A percentile compares a stretch with the other conserved stretches of the same genome.
Conservation (phyloP, 2,113 vertebrate species). For the Ovis canadensis region DNA sequence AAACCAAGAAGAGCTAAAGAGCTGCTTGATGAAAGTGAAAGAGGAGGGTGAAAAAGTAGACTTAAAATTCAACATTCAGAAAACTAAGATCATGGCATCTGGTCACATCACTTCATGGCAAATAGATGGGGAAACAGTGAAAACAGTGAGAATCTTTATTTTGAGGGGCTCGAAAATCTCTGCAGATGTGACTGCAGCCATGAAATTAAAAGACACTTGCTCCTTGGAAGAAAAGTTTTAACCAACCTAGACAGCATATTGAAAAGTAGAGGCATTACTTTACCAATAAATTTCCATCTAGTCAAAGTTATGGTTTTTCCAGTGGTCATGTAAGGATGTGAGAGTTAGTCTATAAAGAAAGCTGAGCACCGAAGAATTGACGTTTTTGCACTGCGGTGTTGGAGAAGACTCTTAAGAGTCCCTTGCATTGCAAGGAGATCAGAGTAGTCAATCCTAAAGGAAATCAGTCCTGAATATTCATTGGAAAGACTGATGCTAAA, state of each 20-base stretch:
- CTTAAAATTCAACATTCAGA: neutral
- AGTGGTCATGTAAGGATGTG: neutral
- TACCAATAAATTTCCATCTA: neutral
- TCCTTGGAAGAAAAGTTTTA: neutral
- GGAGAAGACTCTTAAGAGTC: neutral
- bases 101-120: neutral
- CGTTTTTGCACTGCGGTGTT: neutral
- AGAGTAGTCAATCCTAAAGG: neutral
- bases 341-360: neutral
- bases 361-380: neutral
- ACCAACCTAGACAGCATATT: neutral
- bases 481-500: neutral
- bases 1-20: neutral
- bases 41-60: neutral
- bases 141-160: neutral
- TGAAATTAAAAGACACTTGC: neutral
- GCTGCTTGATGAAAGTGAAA: neutral
- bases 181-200: neutral
- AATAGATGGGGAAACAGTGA: neutral
- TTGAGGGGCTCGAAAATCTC: rapidly evolving
- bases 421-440: neutral
- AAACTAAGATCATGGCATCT: neutral
- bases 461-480: neutral
- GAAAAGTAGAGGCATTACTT: neutral
- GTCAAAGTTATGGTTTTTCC: neutral